Conservation (phyloP, 2,888 invertebrate genomes). For the Hartigia nigra region DNA sequence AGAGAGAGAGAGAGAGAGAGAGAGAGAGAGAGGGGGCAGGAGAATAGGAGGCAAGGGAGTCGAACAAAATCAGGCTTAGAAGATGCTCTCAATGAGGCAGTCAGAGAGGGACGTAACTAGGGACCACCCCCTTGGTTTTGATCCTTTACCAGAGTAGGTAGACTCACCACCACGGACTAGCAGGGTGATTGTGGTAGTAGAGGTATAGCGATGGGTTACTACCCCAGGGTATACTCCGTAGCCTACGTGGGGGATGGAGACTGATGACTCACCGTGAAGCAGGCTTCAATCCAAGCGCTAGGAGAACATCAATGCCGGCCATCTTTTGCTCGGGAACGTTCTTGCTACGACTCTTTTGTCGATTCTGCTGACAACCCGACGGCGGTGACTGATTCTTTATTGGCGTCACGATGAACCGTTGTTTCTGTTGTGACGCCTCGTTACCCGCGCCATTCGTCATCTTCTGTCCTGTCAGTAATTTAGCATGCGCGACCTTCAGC, state of each 20-base stretch:
- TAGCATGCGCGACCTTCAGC: conserved; percentile 57
- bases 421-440: conserved; percentile 19
- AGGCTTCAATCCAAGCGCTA: conserved; percentile 70
- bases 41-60: background rate
- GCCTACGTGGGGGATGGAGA: background rate
- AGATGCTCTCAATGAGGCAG: background rate
- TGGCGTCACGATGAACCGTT: conserved; percentile 9
- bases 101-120: background rate
- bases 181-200: background rate
- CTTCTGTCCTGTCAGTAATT: conserved; percentile 34
- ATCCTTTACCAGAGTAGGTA: background rate
- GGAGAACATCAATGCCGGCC: conserved; percentile 67
- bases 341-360: conserved; percentile 29
- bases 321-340: conserved; percentile 46
- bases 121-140: background rate
- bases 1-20: conserved; percentile 17
- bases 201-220: conserved; percentile 4
- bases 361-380: conserved; percentile 29
- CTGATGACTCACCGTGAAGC: conserved; percentile 58
- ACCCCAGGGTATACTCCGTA: background rate
- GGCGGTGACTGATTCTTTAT: background rate
- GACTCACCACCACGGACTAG: background rate
- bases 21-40: conserved; percentile 11
- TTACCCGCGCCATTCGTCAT: conserved; percentile 16
- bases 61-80: conserved; percentile 10